Evolutionary conservation across 2,113 vertebrate species (phyloP), one percentile per base, ranked within the genome.

Genomic region (Clarias gariepinus): DNA sequence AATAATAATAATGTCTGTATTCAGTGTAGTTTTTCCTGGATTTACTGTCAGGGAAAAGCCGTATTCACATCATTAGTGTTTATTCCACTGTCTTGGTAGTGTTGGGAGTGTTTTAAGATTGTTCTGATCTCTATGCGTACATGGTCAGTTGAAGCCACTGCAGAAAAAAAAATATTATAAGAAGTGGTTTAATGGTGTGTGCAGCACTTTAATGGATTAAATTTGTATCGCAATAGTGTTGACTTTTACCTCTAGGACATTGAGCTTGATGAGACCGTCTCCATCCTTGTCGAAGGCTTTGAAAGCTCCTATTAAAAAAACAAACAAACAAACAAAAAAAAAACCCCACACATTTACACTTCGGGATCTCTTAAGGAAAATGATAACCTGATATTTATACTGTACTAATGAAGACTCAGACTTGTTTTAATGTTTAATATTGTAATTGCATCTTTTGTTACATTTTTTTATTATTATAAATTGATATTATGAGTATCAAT

Each of bases 81-180:
- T 53, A 60, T 66, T 61, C 61, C 5, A 11, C 21, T 36, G 21
- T 80, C 21, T 13, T 74, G 16, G 58, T 8, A 33, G 41, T 53
- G 41, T n/a, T 4, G 25, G 25, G 28, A n/a, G 33, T 23, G 25
- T 61, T 60, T 19, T 71, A 41, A 82, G 41, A 5, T 57, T 25
- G 10, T 69, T 47, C 9, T 30, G 77, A 0, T 21, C 81, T 15
- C 55, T 94, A 99, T 0, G 98, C 97, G 0, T 99, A 99, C 96
- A 99, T 96, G 0, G 98, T 99, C 89, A 99, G 96, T 93, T 99
- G 98, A 89, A 99, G 95, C 98, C 98, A 99, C 98, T 99, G 85
- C 47, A 66, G 53, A n/a, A 9, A 78, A 47, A 2, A 16, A 85
- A 60, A 73, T 76, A 58, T 18, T 13, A 88, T 0, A 60, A 79